A percentile compares a stretch with the other conserved stretches of the same genome.
Evolutionary conservation across 2,888 invertebrate species (phyloP).

Genomic region (Sarcophaga variegata): DNA sequence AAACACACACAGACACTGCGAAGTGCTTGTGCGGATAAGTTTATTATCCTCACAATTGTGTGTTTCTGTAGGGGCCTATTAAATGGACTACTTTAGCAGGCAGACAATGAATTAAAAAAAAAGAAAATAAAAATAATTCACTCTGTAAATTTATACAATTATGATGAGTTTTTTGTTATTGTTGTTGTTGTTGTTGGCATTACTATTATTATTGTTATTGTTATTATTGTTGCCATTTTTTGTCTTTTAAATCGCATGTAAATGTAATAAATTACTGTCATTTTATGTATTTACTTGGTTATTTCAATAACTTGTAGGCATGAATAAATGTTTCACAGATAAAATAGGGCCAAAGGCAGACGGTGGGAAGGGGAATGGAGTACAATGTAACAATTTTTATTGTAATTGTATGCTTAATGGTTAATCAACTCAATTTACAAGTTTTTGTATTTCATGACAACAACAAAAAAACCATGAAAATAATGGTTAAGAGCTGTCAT

Average conservation of each 20-base stretch:
- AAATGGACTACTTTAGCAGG: conserved; percentile 46
- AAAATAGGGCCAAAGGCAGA: no score
- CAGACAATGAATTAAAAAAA: conserved; percentile 7
- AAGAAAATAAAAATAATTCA: conserved; percentile 20
- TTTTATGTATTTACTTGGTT: conserved; percentile 53
- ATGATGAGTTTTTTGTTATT: conserved; percentile 27
- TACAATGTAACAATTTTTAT: conserved; percentile 19
- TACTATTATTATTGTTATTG: background rate
- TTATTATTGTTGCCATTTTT: conserved; percentile 26
- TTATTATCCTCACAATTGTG: conserved; percentile 56
- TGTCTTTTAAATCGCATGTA: conserved; percentile 37
- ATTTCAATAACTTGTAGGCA: conserved; percentile 35
- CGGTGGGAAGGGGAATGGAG: background rate
- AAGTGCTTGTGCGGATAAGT: conserved; percentile 49
- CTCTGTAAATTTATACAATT: conserved; percentile 60
- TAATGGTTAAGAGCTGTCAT: no score
- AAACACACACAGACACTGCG: background rate
- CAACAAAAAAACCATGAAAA: background rate
- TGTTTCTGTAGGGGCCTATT: conserved; percentile 20
- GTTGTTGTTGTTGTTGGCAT: background rate
- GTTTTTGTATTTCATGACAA: background rate
- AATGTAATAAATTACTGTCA: conserved; percentile 65
- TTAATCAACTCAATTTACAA: conserved; percentile 28
- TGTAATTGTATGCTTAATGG: conserved; percentile 26
- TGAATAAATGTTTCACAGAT: conserved; percentile 9